Conservation (phyloP, 2,888 invertebrate species). For the Dorcus parallelipipedus region DNA sequence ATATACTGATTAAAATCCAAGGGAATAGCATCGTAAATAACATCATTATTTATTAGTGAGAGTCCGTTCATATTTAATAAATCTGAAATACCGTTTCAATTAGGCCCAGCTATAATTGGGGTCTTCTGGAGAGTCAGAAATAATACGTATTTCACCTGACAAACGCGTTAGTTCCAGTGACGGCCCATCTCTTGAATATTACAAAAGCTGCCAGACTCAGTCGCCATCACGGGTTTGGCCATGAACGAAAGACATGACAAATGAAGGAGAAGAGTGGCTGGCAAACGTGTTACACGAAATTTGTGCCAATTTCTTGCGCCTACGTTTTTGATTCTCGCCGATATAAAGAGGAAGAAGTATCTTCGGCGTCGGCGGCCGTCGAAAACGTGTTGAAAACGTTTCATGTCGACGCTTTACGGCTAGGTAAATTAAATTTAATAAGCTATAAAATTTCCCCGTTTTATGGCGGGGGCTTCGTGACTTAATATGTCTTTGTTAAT, state of each 20-base stretch:
- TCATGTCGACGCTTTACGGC: neutral
- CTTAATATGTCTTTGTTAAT: slow-evolving; percentile 12
- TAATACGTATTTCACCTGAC: no score
- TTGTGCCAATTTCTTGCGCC: neutral
- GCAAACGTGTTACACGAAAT: slow-evolving; percentile 16
- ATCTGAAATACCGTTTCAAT: no score
- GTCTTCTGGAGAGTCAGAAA: no score
- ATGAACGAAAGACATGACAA: slow-evolving; percentile 26
- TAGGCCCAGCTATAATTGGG: no score
- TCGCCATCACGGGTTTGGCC: slow-evolving; percentile 23
- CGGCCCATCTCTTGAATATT: slow-evolving; percentile 24
- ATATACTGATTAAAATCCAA: no score
- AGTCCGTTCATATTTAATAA: no score
- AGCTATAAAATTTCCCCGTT: neutral
- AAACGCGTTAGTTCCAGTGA: slow-evolving; percentile 8
- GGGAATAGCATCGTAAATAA: no score
- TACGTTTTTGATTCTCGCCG: neutral
- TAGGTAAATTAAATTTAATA: slow-evolving; percentile 1
- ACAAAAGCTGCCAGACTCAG: slow-evolving; percentile 21
- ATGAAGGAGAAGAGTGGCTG: slow-evolving; percentile 24
- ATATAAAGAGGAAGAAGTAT: neutral
- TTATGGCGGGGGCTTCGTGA: slow-evolving; percentile 7
- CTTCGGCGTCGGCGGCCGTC: neutral
- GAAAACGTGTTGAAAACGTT: neutral
- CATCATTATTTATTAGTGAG: no score